Evolutionary conservation across 1,140 invertebrate species (phyloP).

Genomic region (Alviniconcha marisindica): DNA sequence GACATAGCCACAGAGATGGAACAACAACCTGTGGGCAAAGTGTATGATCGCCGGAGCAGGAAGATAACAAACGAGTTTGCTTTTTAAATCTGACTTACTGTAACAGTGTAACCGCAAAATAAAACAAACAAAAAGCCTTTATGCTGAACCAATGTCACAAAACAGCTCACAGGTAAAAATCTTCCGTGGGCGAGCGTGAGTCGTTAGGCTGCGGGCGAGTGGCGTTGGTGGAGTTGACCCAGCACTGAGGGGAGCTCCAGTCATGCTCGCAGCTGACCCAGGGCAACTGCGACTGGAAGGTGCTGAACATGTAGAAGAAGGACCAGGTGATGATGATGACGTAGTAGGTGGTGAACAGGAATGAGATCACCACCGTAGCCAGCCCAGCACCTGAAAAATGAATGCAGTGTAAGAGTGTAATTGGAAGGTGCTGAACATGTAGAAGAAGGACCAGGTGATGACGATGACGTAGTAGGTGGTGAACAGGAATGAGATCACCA

Average conservation of each 20-base stretch:
- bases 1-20: no score
- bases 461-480: conserved; percentile 98
- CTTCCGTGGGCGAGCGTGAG: conserved; percentile 65
- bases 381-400: conserved; percentile 68
- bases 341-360: conserved; percentile 87
- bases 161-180: conserved; percentile 65
- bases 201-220: conserved; percentile 49
- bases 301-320: conserved; percentile 96
- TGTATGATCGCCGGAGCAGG: no score
- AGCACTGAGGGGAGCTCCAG: conserved; percentile 74
- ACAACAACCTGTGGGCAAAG: no score
- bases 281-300: conserved; percentile 91
- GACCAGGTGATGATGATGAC: conserved; percentile 99
- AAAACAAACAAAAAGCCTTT: no score
- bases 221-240: conserved; percentile 51
- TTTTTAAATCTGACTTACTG: no score
- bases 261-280: conserved; percentile 96
- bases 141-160: no score
- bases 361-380: conserved; percentile 74
- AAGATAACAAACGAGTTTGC: no score
- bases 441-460: conserved; percentile 97
- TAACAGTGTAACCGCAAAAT: no score
- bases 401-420: no score
- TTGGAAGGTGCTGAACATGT: conserved; percentile 96
- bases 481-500: conserved; percentile 73